Conservation (phyloP, 2,797 vertebrate species). For the Argya squamiceps region DNA sequence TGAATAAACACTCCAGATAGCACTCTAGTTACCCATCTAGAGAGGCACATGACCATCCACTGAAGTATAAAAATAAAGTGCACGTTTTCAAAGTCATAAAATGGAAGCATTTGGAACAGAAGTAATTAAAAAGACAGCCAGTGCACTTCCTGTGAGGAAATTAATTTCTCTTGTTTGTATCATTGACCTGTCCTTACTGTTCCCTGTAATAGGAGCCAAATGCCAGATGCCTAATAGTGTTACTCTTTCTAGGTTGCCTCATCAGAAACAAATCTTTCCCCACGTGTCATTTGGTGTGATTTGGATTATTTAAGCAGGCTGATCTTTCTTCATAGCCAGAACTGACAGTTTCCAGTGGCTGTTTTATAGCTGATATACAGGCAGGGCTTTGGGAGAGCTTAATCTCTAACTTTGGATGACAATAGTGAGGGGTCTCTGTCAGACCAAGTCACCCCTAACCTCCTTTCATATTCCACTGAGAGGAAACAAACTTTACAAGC, state of each 20-base stretch:
- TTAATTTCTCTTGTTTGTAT: background rate
- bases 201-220: background rate
- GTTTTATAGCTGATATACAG: background rate
- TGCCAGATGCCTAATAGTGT: background rate
- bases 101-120: background rate
- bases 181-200: background rate
- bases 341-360: background rate
- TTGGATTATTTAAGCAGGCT: background rate
- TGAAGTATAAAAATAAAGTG: background rate
- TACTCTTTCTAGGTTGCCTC: background rate
- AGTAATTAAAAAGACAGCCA: conserved; percentile 8
- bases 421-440: background rate
- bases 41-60: background rate
- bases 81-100: conserved; percentile 22
- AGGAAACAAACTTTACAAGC: background rate
- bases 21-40: background rate
- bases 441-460: background rate
- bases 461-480: background rate
- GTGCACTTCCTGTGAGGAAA: conserved; percentile 1
- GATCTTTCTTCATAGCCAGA: background rate
- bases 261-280: background rate
- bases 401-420: background rate
- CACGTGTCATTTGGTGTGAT: background rate
- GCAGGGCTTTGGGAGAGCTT: background rate
- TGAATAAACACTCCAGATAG: background rate